Conservation (phyloP, 2,797 vertebrate genomes). For the Hoplostethus atlanticus region DNA sequence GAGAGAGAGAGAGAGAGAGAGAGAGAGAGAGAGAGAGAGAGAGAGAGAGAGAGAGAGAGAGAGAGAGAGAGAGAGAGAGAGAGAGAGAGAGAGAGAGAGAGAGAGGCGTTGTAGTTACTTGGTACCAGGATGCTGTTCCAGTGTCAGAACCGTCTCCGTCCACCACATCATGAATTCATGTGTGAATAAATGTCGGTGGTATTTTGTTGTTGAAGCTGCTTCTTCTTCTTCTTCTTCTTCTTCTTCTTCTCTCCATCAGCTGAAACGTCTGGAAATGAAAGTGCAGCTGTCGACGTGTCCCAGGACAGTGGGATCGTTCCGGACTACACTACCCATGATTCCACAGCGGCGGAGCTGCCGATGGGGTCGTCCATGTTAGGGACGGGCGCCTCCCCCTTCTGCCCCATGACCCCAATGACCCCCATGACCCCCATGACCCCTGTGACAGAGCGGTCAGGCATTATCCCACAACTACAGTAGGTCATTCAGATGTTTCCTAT, state of each 20-base stretch:
- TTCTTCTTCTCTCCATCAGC: slow-evolving; percentile 4
- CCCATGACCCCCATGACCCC: slow-evolving; percentile 88
- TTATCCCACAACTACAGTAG: slow-evolving; percentile 94
- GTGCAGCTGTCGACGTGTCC: slow-evolving; percentile 20
- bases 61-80: too few relatives aligned
- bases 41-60: too few relatives aligned
- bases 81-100: too few relatives aligned
- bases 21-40: too few relatives aligned
- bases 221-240: too few relatives aligned
- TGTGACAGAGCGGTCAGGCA: slow-evolving; percentile 90
- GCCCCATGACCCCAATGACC: slow-evolving; percentile 88
- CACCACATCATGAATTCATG: too few relatives aligned
- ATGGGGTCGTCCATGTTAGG: slow-evolving; percentile 39
- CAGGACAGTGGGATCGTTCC: slow-evolving; percentile 66
- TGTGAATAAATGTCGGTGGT: too few relatives aligned
- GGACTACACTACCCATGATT: slow-evolving; percentile 55
- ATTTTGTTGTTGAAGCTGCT: too few relatives aligned
- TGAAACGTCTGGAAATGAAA: neutral
- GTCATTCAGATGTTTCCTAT: slow-evolving; percentile 49
- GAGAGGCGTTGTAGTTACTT: too few relatives aligned
- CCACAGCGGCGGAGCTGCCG: slow-evolving; percentile 9
- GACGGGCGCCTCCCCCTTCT: slow-evolving; percentile 59
- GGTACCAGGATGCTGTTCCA: too few relatives aligned
- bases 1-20: too few relatives aligned
- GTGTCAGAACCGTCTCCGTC: too few relatives aligned